Evolutionary conservation across 2,888 invertebrate genomes (phyloP).

Genomic region (Nomada lathburiana): DNA sequence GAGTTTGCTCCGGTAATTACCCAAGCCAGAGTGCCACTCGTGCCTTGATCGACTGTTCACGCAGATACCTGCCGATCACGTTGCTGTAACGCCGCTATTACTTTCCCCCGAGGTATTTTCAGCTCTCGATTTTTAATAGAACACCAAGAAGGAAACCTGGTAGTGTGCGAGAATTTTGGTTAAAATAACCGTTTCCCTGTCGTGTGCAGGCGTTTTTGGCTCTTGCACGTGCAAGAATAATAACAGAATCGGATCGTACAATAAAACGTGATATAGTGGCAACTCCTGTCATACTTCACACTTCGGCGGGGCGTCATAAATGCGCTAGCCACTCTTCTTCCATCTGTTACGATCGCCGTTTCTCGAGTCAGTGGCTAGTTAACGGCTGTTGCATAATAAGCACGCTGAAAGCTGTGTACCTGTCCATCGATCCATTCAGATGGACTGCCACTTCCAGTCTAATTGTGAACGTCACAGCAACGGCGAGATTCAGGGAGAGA

Average conservation of each 20-base stretch:
- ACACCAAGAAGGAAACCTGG: not conserved
- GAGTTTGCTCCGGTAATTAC: constrained; percentile 49
- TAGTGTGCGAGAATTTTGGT: not conserved
- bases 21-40: constrained; percentile 14
- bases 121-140: not conserved
- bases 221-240: not conserved
- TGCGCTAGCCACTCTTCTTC: constrained; percentile 28
- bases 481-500: not conserved
- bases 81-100: not conserved
- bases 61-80: not conserved
- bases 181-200: not conserved
- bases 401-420: not conserved
- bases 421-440: constrained; percentile 14
- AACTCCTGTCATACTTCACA: constrained; percentile 12
- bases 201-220: not conserved
- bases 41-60: constrained; percentile 6
- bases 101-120: not conserved
- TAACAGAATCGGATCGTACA: constrained; percentile 14
- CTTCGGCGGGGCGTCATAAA: constrained; percentile 15
- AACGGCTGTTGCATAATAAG: constrained; percentile 20
- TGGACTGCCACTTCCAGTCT: not conserved
- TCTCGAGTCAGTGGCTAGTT: constrained; percentile 28
- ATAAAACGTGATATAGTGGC: constrained; percentile 32
- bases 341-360: constrained; percentile 27
- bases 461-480: not conserved